Percentiles rank a stretch among this genome's conserved stretches.
phyloP scores from a whole-genome alignment of 2,888 invertebrate species.

The Tuta absoluta region DNA sequence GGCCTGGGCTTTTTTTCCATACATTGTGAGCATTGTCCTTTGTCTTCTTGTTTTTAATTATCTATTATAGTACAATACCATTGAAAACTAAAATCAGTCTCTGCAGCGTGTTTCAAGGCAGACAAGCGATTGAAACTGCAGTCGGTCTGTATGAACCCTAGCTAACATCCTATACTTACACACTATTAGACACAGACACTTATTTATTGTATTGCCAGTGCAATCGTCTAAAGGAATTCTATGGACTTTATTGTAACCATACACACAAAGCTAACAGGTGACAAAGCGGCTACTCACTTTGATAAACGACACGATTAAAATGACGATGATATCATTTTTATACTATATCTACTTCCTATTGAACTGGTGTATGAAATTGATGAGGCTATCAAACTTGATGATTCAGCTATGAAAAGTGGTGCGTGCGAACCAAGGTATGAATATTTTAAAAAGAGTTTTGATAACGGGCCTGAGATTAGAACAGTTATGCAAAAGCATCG shows the following conservation, averaged over 20 bases:
- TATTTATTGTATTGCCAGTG: slow-evolving; percentile 31
- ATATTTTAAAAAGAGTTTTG: not conserved
- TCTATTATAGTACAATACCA: no score
- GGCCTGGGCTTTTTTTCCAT: no score
- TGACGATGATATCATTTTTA: slow-evolving; percentile 36
- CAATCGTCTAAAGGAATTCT: slow-evolving; percentile 28
- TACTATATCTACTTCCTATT: slow-evolving; percentile 24
- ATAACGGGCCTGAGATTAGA: not conserved
- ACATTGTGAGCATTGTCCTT: no score
- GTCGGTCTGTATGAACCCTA: not conserved
- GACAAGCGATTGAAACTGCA: no score
- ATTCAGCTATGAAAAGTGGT: slow-evolving; percentile 18
- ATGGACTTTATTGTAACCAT: slow-evolving; percentile 30
- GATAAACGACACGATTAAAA: slow-evolving; percentile 34
- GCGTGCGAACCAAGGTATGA: slow-evolving; percentile 9
- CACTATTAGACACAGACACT: slow-evolving; percentile 12
- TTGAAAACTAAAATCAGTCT: no score
- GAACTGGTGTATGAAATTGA: slow-evolving; percentile 30
- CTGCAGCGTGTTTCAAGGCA: no score
- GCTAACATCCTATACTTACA: slow-evolving; percentile 1
- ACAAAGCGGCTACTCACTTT: slow-evolving; percentile 30
- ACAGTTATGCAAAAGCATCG: not conserved
- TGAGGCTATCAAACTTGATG: slow-evolving; percentile 14
- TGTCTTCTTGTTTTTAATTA: no score
- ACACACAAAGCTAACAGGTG: slow-evolving; percentile 33